Percentiles rank a stretch among this genome's conserved stretches.
Conservation (phyloP, 2,113 vertebrate genomes). For the Grammomys surdaster region DNA sequence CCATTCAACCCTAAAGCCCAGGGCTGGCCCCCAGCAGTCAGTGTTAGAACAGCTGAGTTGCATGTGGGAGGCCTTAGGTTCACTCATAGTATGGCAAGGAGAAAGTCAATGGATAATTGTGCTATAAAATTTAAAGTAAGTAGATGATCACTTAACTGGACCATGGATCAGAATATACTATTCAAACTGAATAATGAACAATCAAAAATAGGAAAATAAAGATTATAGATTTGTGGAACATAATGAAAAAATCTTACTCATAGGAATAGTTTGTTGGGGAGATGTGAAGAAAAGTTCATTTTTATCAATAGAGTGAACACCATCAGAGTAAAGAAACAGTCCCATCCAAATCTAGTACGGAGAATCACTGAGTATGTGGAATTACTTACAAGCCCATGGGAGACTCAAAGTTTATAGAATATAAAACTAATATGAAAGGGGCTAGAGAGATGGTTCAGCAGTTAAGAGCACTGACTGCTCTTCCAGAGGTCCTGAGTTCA, state of each 20-base stretch:
- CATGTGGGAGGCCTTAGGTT: not conserved
- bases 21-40: not conserved
- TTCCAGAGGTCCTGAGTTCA: too few species aligned
- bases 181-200: not conserved
- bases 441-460: too few species aligned
- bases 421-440: not conserved
- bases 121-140: not conserved
- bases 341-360: not conserved
- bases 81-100: not conserved
- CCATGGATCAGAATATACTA: not conserved
- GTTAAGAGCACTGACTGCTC: too few species aligned
- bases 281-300: not conserved
- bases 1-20: too few species aligned
- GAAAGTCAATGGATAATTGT: not conserved
- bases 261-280: not conserved
- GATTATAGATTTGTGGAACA: not conserved
- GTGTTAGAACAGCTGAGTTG: not conserved
- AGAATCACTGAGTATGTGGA: not conserved
- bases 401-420: not conserved
- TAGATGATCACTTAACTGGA: not conserved
- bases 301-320: not conserved
- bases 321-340: not conserved
- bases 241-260: not conserved
- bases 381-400: not conserved
- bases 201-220: constrained; percentile 15